Evolutionary conservation across 37 sponge, comb jelly and placozoan genomes (phyloP), one percentile per base, ranked within the genome.

Genomic region (Beroe ovata): DNA sequence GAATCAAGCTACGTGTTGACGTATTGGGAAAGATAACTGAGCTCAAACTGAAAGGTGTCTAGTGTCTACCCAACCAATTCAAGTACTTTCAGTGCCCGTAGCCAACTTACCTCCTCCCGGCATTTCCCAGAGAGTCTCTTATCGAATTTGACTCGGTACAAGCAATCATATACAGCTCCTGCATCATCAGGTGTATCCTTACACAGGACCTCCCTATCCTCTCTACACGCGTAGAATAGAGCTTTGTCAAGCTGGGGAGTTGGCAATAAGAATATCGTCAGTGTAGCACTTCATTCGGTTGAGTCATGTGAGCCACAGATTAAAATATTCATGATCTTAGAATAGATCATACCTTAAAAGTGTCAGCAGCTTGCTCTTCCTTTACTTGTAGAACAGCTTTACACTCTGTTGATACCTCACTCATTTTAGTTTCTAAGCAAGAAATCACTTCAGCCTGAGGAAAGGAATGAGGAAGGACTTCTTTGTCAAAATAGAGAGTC

Each of bases 161-260:
- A 25, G 41, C 84, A 77, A 11, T 19, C n/a, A 54, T 77, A 77
- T 1, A 77, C 84, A 21, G 35, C 42, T 19, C 84, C 84, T 1
- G 54, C 54, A 23, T 36, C 38, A 29, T 77, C 84, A 39, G 84
- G 84, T 0, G 84, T 25, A 40, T 77, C 84, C 0, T 16, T 77
- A 77, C 84, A 77, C 54, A 77, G 41, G 19, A 77, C 42, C 19
- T 77, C 84, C 33, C 84, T n/a, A 54, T 77, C 84, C 26, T 39
- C 38, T 42, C 84, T 39, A 77, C 84, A 77, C 54, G 84, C 84
- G 8, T 42, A 8, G 28, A 42, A 77, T 54, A 77, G 84, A 4
- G 84, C 84, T 40, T 36, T 33, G 54, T 77, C 84, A 42, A 77
- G 28, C 84, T 77, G n/a, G n/a, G n/a, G n/a, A n/a, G n/a, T n/a